phyloP scores from a whole-genome alignment of 2,113 vertebrate species.

The Notarius quadriscutis region DNA sequence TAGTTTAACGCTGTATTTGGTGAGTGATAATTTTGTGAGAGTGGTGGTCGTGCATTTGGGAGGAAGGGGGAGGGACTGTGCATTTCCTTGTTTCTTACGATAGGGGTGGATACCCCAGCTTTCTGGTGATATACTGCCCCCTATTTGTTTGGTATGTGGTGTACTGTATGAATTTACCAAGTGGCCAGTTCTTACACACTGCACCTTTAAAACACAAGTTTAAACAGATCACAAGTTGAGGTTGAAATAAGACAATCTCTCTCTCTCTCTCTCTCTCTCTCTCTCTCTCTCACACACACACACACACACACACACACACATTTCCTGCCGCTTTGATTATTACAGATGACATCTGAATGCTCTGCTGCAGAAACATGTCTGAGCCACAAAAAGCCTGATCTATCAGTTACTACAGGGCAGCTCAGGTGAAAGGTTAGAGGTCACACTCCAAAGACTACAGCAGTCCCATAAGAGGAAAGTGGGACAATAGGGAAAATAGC shows the following conservation, averaged over 20 bases:
- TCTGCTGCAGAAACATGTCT: background rate
- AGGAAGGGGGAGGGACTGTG: too few species aligned
- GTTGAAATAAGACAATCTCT: background rate
- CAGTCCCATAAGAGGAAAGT: background rate
- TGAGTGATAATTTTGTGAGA: too few species aligned
- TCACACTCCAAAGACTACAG: background rate
- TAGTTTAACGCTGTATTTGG: too few species aligned
- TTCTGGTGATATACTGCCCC: too few species aligned
- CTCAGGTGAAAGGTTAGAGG: conserved; percentile 13
- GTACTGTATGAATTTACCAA: too few species aligned
- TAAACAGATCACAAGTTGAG: background rate
- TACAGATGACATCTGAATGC: background rate
- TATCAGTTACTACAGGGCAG: background rate
- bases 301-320: too few species aligned
- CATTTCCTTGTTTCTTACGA: too few species aligned
- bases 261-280: conserved; percentile 27
- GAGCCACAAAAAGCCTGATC: conserved; percentile 14
- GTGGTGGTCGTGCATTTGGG: too few species aligned
- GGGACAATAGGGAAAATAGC: conserved; percentile 10
- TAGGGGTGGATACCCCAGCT: too few species aligned
- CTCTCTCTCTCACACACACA: conserved; percentile 33
- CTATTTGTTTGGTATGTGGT: too few species aligned
- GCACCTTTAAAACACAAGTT: background rate
- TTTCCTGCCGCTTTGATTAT: conserved; percentile 45
- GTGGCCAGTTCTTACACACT: too few species aligned